Conservation (phyloP, 2,888 invertebrate species). For the Lysandra bellargus region DNA sequence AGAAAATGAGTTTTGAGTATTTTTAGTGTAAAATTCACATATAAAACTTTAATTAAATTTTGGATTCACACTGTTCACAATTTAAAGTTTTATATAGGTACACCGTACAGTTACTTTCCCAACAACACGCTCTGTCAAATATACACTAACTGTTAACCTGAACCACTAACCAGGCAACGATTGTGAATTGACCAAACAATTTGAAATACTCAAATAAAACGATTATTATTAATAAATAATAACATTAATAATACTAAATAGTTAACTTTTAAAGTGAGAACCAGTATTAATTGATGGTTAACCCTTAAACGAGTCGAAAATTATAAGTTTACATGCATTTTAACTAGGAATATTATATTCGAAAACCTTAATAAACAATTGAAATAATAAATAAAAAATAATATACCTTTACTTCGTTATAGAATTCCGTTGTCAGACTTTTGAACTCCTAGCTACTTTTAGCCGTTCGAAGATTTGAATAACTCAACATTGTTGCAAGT, state of each 20-base stretch:
- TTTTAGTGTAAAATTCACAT: too few relatives aligned
- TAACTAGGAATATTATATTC: not conserved
- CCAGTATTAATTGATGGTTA: not conserved
- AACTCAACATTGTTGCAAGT: slow-evolving; percentile 62
- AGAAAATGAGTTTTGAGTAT: too few relatives aligned
- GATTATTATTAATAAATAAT: not conserved
- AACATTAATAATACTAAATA: too few relatives aligned
- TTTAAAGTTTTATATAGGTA: not conserved
- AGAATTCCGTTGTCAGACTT: slow-evolving; percentile 40
- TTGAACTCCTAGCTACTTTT: slow-evolving; percentile 49
- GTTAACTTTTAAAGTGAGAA: not conserved
- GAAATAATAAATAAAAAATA: slow-evolving; percentile 28
- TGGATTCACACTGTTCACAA: not conserved
- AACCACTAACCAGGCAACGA: not conserved
- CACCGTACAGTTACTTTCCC: not conserved
- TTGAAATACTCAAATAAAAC: not conserved
- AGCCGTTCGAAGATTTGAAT: slow-evolving; percentile 49
- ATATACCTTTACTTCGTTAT: slow-evolving; percentile 44
- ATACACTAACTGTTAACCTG: not conserved
- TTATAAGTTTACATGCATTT: too few relatives aligned
- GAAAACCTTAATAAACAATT: slow-evolving; percentile 5
- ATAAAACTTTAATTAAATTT: too few relatives aligned
- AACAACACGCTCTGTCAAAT: slow-evolving; percentile 9
- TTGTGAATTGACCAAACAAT: not conserved
- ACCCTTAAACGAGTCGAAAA: not conserved